phyloP scores from a whole-genome alignment of 2,888 invertebrate genomes.

The Cantharis rufa region DNA sequence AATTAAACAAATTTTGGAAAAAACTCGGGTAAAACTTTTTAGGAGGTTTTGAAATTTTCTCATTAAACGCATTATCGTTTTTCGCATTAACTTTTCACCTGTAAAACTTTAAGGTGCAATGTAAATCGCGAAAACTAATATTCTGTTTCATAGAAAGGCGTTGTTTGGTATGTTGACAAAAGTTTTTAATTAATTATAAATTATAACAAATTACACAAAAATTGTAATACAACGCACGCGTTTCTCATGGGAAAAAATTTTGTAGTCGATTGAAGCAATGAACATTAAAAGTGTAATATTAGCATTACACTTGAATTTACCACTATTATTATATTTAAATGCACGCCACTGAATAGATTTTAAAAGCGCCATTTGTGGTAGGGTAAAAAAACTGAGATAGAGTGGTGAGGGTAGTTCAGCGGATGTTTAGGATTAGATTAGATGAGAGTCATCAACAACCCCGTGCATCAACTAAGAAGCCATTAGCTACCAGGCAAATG shows the following conservation, averaged over 20 bases:
- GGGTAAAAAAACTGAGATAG: too few relatives aligned
- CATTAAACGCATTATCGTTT: conserved; percentile 1
- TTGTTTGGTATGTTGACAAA: neutral
- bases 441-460: too few relatives aligned
- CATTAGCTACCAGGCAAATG: too few relatives aligned
- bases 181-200: neutral
- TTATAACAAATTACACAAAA: neutral
- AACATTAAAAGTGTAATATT: neutral
- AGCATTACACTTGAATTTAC: too few relatives aligned
- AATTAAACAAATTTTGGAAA: conserved; percentile 43
- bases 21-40: conserved; percentile 44
- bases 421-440: too few relatives aligned
- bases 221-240: neutral
- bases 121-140: neutral
- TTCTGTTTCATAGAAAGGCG: neutral
- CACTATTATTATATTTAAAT: too few relatives aligned
- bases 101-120: neutral
- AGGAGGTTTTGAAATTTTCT: conserved; percentile 16
- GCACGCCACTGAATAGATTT: too few relatives aligned
- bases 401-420: too few relatives aligned
- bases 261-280: neutral
- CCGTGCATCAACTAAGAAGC: too few relatives aligned
- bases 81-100: neutral
- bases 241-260: neutral
- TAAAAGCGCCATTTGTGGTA: too few relatives aligned